Percentiles rank a stretch among this genome's conserved stretches.
Conservation (phyloP, 2,113 vertebrate genomes). For the Tyrannus savana region DNA sequence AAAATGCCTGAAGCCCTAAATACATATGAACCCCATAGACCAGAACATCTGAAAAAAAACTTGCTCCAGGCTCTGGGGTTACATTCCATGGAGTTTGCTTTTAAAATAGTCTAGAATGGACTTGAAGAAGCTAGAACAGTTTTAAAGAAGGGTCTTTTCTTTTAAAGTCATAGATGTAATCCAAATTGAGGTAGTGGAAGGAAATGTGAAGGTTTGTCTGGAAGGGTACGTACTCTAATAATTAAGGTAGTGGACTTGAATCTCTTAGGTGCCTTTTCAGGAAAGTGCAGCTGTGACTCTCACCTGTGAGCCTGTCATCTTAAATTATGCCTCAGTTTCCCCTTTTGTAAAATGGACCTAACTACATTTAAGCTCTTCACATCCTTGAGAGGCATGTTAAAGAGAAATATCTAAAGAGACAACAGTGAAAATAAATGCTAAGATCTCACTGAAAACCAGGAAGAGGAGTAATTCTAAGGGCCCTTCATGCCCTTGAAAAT, state of each 20-base stretch:
- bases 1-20: constrained; percentile 29
- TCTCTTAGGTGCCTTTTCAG: not conserved
- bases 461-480: not conserved
- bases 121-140: not conserved
- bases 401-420: not conserved
- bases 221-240: not conserved
- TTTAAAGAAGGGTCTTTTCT: not conserved
- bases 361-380: not conserved
- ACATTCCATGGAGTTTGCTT: not conserved
- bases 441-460: not conserved
- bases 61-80: not conserved
- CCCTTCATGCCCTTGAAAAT: not conserved
- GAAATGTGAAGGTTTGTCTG: not conserved
- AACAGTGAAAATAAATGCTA: not conserved
- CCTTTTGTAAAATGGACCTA: not conserved
- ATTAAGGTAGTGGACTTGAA: not conserved
- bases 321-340: not conserved
- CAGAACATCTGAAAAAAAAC: not conserved
- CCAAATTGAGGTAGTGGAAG: not conserved
- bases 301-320: not conserved
- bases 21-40: constrained; percentile 4
- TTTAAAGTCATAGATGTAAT: not conserved
- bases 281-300: not conserved
- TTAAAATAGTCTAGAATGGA: not conserved
- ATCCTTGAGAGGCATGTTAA: not conserved